Evolutionary conservation across 2,888 invertebrate species (phyloP), one percentile per base, ranked within the genome.

Genomic region (Belgica antarctica): DNA sequence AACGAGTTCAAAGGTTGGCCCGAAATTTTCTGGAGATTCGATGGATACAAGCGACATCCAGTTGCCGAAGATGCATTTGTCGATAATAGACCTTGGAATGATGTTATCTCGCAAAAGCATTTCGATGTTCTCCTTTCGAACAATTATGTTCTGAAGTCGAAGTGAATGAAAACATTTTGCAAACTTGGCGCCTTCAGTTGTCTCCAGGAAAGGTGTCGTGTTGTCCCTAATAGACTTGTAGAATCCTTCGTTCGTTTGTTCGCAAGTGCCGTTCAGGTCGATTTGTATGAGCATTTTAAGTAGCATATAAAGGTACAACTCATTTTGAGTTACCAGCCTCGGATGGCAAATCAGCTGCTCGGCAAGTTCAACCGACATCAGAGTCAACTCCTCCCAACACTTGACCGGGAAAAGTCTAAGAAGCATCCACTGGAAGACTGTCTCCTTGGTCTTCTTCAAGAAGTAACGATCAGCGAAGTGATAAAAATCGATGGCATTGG

Each of bases 31-130:
- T 17, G 46, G 65, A 19, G 46, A 27, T 28, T 65, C 65, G 47
- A 65, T 65, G 27, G 65, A 65, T 2, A 65, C 25, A n/a, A 65
- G 19, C 5, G 65, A 65, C 65, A 65, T 65, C 65, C 65, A 65
- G 25, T 65, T 65, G 15, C 47, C 25, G 25, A 15, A 65, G 1
- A 65, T 65, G 10, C 46, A 65, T 4, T 7, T 15, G 25, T 65
- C 46, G 15, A 65, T 65, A 8, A 47, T 22, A 4, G 24, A 25
- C 17, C 24, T 41, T 1, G 65, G 65, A 47, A 65, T 65, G 17
- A 65, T 65, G 27, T 65, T 65, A 12, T 65, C 65, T 5, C 19
- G 15, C 5, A 65, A 8, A 7, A 65, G 5, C 5, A 47, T 36
- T 24, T 65, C 65, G 27, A 47, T 47, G 22, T 65, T 65, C 17